These are phyloP conservation scores for Ostrea denselamellosa DNA, from an alignment of 1,140 invertebrate genomes.

Conservation along the genomic window DNA sequence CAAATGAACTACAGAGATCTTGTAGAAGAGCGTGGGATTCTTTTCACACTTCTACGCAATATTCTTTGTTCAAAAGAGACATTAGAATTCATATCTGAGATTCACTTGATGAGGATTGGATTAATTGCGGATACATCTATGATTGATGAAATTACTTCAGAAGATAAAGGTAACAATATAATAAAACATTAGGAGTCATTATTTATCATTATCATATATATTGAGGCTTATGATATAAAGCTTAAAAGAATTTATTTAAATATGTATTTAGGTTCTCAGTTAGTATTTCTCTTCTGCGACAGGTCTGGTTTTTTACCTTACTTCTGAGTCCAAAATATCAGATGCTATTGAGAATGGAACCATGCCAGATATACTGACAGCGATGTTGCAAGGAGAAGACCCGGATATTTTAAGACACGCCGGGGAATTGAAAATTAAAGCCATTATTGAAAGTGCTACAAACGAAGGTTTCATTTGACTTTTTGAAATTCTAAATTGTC, in stretches of 20 bases:
- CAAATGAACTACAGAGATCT: background rate
- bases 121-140: background rate
- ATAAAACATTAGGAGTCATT: too few relatives aligned
- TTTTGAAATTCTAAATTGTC: too few relatives aligned
- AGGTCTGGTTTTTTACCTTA: background rate
- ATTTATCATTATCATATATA: too few relatives aligned
- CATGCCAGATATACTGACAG: background rate
- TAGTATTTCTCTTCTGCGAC: background rate
- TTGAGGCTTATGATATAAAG: too few relatives aligned
- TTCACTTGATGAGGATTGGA: background rate
- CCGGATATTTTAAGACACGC: background rate
- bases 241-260: too few relatives aligned
- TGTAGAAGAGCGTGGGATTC: background rate
- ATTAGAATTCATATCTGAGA: background rate
- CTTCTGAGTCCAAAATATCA: background rate
- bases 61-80: background rate
- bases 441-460: background rate
- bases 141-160: background rate
- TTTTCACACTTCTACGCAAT: background rate
- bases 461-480: too few relatives aligned
- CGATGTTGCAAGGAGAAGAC: background rate
- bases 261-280: too few relatives aligned
- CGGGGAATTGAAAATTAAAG: background rate
- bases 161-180: too few relatives aligned
- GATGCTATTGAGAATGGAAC: background rate